Evolutionary conservation across 2,888 invertebrate species (phyloP).

Genomic region (Lochmaea capreae): DNA sequence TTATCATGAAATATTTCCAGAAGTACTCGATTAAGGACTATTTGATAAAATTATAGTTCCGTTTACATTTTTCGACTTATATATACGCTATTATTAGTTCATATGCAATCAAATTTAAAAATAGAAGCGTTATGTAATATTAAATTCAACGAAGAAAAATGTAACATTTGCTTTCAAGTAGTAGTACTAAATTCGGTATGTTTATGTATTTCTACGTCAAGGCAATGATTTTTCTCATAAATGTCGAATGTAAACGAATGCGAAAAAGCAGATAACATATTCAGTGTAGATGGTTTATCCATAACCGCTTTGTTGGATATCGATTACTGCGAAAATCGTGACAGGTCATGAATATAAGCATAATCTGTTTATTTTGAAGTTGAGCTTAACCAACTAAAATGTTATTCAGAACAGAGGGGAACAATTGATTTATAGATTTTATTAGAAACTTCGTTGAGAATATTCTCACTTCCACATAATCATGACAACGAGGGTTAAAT

Average conservation of each 20-base stretch:
- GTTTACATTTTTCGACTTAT: too few species aligned
- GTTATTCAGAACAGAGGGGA: neutral
- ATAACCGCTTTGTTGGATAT: conserved; percentile 29
- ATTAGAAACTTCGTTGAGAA: neutral
- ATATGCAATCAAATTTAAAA: too few species aligned
- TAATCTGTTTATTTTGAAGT: conserved; percentile 18
- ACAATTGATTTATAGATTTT: neutral
- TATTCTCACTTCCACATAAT: neutral
- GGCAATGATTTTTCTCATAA: conserved; percentile 22
- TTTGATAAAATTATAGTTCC: too few species aligned
- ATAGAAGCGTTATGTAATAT: too few species aligned
- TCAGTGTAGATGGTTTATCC: conserved; percentile 10
- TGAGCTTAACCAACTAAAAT: conserved; percentile 4
- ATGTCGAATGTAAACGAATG: conserved; percentile 30
- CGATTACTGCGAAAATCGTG: conserved; percentile 36
- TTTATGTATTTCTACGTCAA: conserved; percentile 6
- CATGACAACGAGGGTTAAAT: neutral
- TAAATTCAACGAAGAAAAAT: conserved; percentile 12
- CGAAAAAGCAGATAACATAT: conserved; percentile 27
- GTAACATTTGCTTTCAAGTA: neutral
- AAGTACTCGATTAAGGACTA: too few species aligned
- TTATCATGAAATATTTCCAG: too few species aligned
- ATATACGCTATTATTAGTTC: too few species aligned
- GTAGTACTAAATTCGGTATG: neutral
- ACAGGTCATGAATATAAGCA: conserved; percentile 41